phyloP scores from a whole-genome alignment of 2,888 invertebrate genomes.

The Lasioglossum morio region DNA sequence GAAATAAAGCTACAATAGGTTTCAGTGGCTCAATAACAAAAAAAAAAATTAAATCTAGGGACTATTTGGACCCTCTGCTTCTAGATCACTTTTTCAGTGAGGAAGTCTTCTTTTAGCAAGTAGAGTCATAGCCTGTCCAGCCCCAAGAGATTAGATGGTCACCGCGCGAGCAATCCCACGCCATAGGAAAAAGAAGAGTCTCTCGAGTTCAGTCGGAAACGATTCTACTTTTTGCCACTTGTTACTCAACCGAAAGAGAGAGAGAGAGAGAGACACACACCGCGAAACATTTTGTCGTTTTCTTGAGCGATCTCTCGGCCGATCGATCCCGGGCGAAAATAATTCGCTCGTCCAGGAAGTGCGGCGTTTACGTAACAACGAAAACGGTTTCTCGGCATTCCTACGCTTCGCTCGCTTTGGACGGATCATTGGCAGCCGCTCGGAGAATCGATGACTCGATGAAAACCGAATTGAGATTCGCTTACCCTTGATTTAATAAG shows the following conservation, averaged over 20 bases:
- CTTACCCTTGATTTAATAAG: not conserved
- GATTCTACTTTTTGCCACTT: conserved; percentile 25
- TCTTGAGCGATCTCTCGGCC: conserved; percentile 11
- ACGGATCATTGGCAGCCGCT: not conserved
- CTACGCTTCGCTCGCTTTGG: conserved; percentile 5
- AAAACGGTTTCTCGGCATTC: conserved; percentile 43
- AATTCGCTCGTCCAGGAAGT: conserved; percentile 51
- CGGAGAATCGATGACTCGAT: not conserved
- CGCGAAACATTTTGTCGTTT: conserved; percentile 34
- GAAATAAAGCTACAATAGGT: too few relatives aligned
- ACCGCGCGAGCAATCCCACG: not conserved
- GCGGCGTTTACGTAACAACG: conserved; percentile 50
- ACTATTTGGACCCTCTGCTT: too few relatives aligned
- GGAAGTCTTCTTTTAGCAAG: not conserved
- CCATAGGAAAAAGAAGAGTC: conserved; percentile 40
- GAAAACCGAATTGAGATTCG: not conserved
- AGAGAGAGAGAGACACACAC: conserved; percentile 6
- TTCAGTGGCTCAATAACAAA: too few relatives aligned
- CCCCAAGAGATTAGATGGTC: conserved; percentile 27
- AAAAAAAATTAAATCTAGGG: too few relatives aligned
- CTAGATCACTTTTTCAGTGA: too few relatives aligned
- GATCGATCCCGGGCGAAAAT: conserved; percentile 38
- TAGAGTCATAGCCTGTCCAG: not conserved
- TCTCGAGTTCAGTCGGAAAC: conserved; percentile 37
- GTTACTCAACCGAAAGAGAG: conserved; percentile 27